Evolutionary conservation across 1,140 invertebrate genomes (phyloP).

Genomic region (Thereuonema tuberculata): DNA sequence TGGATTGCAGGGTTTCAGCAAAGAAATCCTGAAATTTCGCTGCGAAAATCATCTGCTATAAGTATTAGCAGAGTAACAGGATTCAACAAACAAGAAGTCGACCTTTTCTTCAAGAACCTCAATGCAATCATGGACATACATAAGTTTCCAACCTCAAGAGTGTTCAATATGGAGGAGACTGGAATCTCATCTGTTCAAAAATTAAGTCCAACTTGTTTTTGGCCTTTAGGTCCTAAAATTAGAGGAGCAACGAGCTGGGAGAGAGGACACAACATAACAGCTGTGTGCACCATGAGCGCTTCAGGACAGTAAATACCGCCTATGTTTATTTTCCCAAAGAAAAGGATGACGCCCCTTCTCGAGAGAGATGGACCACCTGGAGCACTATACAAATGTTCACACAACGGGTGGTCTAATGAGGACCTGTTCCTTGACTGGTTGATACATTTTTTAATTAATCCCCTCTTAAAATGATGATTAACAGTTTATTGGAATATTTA

Average conservation of each 20-base stretch:
- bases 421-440: neutral
- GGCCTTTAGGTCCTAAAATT: neutral
- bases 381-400: neutral
- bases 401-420: neutral
- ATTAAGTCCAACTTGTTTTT: neutral
- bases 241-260: neutral
- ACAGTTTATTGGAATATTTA: too few relatives aligned
- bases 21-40: neutral
- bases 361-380: neutral
- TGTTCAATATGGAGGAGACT: neutral
- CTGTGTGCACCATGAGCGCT: neutral
- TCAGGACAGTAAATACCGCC: neutral
- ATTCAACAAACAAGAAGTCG: neutral
- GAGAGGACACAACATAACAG: neutral
- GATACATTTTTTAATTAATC: neutral
- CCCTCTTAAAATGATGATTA: too few relatives aligned
- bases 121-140: neutral
- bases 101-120: neutral
- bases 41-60: neutral
- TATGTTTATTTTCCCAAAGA: neutral
- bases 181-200: neutral
- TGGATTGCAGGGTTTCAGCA: neutral
- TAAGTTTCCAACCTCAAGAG: neutral
- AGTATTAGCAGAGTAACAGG: neutral
- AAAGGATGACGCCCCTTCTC: neutral